Percentiles rank a stretch among this genome's conserved stretches.
Evolutionary conservation across 2,888 invertebrate genomes (phyloP).

Genomic region (Homarus gammarus): DNA sequence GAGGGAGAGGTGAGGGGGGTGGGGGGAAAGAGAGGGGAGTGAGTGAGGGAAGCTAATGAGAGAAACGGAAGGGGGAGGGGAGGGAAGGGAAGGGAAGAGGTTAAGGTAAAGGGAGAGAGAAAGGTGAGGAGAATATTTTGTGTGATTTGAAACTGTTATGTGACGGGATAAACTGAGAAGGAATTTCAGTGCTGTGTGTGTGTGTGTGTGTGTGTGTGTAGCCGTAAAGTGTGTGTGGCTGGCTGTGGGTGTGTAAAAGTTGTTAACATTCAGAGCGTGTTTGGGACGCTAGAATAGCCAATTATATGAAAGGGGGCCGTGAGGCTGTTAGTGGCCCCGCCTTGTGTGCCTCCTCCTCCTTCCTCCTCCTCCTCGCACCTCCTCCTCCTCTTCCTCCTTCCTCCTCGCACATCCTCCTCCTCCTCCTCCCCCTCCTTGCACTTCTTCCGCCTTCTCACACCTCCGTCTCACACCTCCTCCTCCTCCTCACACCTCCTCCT

Average conservation of each 20-base stretch:
- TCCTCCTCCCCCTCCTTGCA: too few relatives aligned
- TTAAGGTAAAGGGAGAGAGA: not conserved
- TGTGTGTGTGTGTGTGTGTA: not conserved
- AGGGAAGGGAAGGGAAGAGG: not conserved
- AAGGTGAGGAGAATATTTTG: too few relatives aligned
- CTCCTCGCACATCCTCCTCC: too few relatives aligned
- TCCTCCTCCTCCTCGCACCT: too few relatives aligned
- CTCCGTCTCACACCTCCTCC: not conserved
- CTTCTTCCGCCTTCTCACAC: not conserved
- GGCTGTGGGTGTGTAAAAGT: constrained; percentile 38
- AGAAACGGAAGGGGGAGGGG: not conserved
- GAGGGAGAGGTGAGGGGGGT: not conserved
- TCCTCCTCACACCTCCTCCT: not conserved
- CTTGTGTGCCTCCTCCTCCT: not conserved
- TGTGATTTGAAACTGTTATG: too few relatives aligned
- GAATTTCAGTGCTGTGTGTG: not conserved
- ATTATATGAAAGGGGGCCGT: constrained; percentile 56
- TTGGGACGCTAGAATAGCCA: constrained; percentile 60
- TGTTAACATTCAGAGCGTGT: constrained; percentile 51
- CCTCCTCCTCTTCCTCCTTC: too few relatives aligned
- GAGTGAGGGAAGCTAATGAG: not conserved
- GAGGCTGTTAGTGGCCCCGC: constrained; percentile 42
- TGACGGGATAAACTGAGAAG: too few relatives aligned
- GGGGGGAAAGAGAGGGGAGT: not conserved
- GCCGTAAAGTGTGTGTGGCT: constrained; percentile 23